Conservation (phyloP, 2,888 invertebrate genomes). For the Scelioninae gen. 1 region DNA sequence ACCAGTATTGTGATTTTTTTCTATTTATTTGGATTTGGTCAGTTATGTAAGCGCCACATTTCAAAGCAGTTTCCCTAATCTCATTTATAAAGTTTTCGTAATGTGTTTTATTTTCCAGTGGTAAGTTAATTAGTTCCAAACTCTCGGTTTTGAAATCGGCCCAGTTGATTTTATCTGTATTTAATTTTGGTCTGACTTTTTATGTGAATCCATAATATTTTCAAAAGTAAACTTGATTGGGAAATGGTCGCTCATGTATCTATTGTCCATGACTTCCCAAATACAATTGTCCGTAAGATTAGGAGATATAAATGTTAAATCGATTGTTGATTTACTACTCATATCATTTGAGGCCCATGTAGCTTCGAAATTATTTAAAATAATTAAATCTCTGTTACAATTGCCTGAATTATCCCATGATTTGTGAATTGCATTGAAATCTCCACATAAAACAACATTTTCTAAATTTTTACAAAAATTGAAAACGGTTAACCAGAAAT, state of each 20-base stretch:
- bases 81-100: neutral
- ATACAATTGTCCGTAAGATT: neutral
- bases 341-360: constrained; percentile 8
- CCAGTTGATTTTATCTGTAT: neutral
- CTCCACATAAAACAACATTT: too few species aligned
- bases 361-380: neutral
- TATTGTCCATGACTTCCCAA: constrained; percentile 1
- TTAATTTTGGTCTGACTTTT: constrained; percentile 2
- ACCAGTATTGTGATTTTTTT: constrained; percentile 19
- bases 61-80: neutral
- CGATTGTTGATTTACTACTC: neutral
- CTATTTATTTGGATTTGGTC: too few species aligned
- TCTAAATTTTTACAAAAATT: neutral
- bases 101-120: neutral
- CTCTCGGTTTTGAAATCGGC: neutral
- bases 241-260: constrained; percentile 1
- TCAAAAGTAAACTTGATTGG: constrained; percentile 11
- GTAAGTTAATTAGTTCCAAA: neutral
- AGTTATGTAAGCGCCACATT: neutral
- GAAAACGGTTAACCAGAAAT: neutral
- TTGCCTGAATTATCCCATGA: too few species aligned
- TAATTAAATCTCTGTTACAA: too few species aligned
- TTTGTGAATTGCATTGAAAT: too few species aligned
- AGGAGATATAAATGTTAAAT: neutral
- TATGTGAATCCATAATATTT: neutral